Percentiles rank a stretch among this genome's conserved stretches.
Evolutionary conservation across 2,797 vertebrate species (phyloP).

Genomic region (Myoxocephalus aenaeus): DNA sequence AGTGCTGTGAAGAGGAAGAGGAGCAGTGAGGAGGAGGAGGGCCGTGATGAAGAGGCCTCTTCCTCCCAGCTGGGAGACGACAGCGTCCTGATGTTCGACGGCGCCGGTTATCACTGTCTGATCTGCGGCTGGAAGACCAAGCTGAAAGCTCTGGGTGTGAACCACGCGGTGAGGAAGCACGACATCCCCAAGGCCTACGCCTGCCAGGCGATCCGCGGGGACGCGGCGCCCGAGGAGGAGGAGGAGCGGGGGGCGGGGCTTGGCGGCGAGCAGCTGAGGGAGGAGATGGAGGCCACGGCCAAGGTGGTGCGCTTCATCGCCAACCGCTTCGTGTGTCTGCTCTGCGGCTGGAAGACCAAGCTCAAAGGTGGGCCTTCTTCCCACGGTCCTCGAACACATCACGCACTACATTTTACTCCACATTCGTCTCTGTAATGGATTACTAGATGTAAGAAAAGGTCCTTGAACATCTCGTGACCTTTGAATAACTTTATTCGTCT

Average conservation of each 20-base stretch:
- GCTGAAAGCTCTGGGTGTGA: constrained; percentile 47
- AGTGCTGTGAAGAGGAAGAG: no score
- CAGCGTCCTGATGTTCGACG: constrained; percentile 29
- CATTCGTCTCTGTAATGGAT: no score
- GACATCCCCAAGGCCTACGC: constrained; percentile 64
- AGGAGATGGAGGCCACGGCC: constrained; percentile 64
- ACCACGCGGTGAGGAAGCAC: constrained; percentile 68
- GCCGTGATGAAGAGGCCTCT: neutral
- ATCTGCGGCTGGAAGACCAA: constrained; percentile 69
- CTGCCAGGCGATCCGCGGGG: constrained; percentile 44
- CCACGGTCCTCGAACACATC: no score
- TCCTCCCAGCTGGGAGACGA: constrained; percentile 14
- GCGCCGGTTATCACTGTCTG: constrained; percentile 49
- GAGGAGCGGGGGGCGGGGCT: constrained; percentile 48
- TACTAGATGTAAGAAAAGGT: no score
- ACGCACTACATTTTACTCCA: no score
- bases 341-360: constrained; percentile 77
- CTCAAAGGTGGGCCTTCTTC: constrained; percentile 52
- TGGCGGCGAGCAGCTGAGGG: constrained; percentile 46
- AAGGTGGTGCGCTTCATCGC: constrained; percentile 60
- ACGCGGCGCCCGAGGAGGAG: neutral
- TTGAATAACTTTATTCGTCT: no score
- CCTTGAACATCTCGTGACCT: no score
- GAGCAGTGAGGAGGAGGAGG: neutral
- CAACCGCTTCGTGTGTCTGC: constrained; percentile 67